Base-by-base conservation (phyloP, 2,888 invertebrate species). In the Hirudinaria manillensis region DNA sequence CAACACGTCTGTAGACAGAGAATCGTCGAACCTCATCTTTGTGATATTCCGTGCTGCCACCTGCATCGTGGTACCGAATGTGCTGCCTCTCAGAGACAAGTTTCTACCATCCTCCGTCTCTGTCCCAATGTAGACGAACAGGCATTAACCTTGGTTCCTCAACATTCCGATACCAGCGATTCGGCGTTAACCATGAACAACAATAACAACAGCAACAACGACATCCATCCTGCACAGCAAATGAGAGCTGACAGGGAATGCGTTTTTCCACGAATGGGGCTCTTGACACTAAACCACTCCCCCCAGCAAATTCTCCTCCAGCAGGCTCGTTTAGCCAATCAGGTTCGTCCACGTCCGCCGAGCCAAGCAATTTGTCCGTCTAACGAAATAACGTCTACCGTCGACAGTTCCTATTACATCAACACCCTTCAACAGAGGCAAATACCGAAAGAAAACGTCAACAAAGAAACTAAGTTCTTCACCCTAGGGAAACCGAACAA, bases 301-400 rank as follows among this genome's bases (percentile, higher is more conserved):
- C 61, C 61, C 10, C 61, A 61, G 61, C 73, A 65, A 65, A 56
- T 61, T 19, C 45, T 73, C 16, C 55, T 73, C n/a, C 73, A 72
- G 29, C 72, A 72, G 34, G 53, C 45, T 38, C 72, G 45, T n/a
- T 45, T 38, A 29, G 16, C 24, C 24, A 16, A 55, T n/a, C 56
- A 53, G 13, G n/a, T n/a, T n/a, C 53, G 32, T 7, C 29, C n/a
- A 34, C 68, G 34, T 32, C n/a, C 36, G 2, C 34, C 32, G 10
- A 24, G 1, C 29, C 2, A 68, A 68, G 53, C 24, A 21, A 51
- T 32, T 38, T 27, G 53, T 29, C 45, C 53, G 1, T 27, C 56
- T 19, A 29, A 53, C 32, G 29, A 45, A 72, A 72, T 24, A 53
- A 51, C 55, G n/a, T 53, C 72, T 55, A 72, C 45, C 19, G 32